Base-by-base conservation (phyloP, 2,113 vertebrate species). In the Pholis gunnellus region DNA sequence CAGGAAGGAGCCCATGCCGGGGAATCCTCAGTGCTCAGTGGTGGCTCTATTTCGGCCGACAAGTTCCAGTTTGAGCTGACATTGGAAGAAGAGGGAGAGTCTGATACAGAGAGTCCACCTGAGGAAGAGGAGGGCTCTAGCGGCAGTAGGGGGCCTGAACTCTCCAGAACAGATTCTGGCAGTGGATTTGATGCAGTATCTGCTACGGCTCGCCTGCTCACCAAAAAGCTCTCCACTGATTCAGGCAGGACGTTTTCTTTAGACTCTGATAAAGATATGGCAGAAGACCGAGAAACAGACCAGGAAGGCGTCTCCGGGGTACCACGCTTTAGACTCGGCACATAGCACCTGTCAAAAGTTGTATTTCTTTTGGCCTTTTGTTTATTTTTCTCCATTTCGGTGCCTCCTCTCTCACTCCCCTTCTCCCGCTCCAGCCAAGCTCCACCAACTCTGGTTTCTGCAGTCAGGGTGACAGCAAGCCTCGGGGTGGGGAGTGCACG, bases 51-150 rank as follows among this genome's bases (percentile, higher is more conserved):
- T 2, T 42, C 81, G 1, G 81, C 89, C 0, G 96, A 97, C 57
- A 96, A 96, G 84, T 97, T 97, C 93, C 96, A 97, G 88, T 97
- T 97, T 0, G 94, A 95, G 89, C 89, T 97, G 88, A 96, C 96
- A 0, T 81, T 97, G 87, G 95, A 97, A 75, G 96, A 96, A 29
- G 95, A 95, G 8, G 95, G 94, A 2, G 96, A 97, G 3, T 95
- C 92, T 0, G 97, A 96, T 20, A 87, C 89, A 0, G 94, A 95
- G 65, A 96, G 94, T 84, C 95, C 92, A 36, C 91, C 93, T 1
- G 78, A 93, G 48, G 96, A 96, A 0, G 95, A 96, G 42, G 94
- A 95, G 69, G 91, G 91, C 74, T 92, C 88, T 0, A 69, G 65
- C 15, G 29, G 73, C 54, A 75, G 60, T 4, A 52, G 34, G 52